Conservation (phyloP, 2,113 vertebrate genomes). For the Madoqua kirkii region DNA sequence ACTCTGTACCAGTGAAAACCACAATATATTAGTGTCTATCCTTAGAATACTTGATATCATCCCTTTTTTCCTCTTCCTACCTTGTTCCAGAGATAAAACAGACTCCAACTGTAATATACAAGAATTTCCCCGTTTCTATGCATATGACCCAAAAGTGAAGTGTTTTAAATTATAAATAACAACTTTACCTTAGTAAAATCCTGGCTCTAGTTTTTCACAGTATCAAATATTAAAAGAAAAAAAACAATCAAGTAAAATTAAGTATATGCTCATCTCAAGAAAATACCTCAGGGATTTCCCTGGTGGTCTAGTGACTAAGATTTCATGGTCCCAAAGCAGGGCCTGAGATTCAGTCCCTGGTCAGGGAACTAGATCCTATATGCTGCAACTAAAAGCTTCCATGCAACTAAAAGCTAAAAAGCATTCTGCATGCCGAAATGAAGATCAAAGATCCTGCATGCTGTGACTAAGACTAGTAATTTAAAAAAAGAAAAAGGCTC, state of each 20-base stretch:
- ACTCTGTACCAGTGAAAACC: background rate
- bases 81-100: background rate
- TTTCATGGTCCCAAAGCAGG: background rate
- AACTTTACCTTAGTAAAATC: background rate
- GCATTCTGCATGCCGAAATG: background rate
- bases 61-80: background rate
- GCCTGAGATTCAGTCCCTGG: background rate
- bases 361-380: background rate
- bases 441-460: background rate
- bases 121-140: background rate
- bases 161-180: background rate
- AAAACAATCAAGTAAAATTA: background rate
- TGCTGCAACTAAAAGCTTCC: background rate
- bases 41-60: background rate
- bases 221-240: background rate
- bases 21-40: background rate
- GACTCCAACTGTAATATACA: background rate
- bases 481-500: background rate
- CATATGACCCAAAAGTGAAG: background rate
- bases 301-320: background rate
- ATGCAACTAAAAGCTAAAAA: background rate
- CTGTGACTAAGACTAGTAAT: background rate
- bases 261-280: background rate
- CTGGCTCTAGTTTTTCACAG: background rate
- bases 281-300: background rate